phyloP scores from a whole-genome alignment of 35 echinoderm and acorn worm species.

The Apostichopus californicus region DNA sequence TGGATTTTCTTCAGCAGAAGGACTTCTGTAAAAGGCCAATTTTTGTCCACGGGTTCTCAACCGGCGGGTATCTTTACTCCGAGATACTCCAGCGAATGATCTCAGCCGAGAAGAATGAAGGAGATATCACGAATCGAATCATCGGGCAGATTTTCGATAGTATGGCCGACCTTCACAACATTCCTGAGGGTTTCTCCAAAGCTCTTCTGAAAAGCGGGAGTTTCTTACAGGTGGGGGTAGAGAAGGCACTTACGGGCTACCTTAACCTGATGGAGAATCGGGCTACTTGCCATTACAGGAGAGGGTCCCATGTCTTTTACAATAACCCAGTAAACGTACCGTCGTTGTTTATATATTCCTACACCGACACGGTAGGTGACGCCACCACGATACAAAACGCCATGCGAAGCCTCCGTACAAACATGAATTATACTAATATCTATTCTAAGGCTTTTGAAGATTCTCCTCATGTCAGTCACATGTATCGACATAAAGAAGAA shows the following conservation, averaged over 20 bases:
- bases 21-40: conserved; percentile 61
- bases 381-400: conserved; percentile 44
- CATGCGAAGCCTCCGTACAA: conserved; percentile 37
- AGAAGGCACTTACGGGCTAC: conserved; percentile 17
- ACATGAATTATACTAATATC: conserved; percentile 68
- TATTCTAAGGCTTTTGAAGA: conserved; percentile 79
- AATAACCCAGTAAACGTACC: conserved; percentile 74
- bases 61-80: conserved; percentile 83
- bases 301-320: conserved; percentile 67
- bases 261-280: conserved; percentile 33
- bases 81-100: conserved; percentile 85
- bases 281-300: conserved; percentile 64
- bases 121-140: conserved; percentile 67
- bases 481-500: conserved; percentile 79
- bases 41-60: conserved; percentile 82
- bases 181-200: conserved; percentile 76
- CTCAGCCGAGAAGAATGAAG: conserved; percentile 27
- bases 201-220: conserved; percentile 24
- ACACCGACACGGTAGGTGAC: conserved; percentile 70
- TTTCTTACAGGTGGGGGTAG: conserved; percentile 23
- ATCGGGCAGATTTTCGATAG: conserved; percentile 87
- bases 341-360: conserved; percentile 83
- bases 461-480: conserved; percentile 82
- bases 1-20: conserved; percentile 70
- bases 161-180: conserved; percentile 65